These are phyloP conservation scores for Pyrocephalus nanus DNA, from an alignment of 2,797 vertebrate genomes.

Conservation along the genomic window DNA sequence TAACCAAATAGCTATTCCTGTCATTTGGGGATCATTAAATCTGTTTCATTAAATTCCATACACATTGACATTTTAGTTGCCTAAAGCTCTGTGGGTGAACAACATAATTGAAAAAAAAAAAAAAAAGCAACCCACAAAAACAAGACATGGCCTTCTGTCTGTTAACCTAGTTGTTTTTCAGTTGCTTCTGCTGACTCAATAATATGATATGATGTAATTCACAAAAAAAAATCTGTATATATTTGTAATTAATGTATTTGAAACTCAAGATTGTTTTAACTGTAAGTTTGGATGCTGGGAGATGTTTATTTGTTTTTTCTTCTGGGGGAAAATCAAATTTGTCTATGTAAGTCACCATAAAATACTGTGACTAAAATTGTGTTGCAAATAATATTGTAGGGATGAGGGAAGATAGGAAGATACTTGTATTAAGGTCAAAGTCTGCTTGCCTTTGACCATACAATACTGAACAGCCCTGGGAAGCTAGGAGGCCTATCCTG, in stretches of 20 bases:
- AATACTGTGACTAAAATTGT: background rate
- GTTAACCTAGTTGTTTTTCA: background rate
- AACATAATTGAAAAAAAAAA: background rate
- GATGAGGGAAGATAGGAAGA: background rate
- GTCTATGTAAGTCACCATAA: background rate
- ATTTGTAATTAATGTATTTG: background rate
- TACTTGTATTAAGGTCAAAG: background rate
- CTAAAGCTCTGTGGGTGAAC: slow-evolving; percentile 7
- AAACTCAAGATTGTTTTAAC: background rate
- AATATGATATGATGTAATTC: background rate
- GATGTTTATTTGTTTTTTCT: background rate
- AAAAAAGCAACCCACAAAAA: background rate
- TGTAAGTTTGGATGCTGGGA: background rate
- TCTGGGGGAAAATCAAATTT: background rate
- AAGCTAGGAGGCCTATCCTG: background rate
- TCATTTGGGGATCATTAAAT: slow-evolving; percentile 19
- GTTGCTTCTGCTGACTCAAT: background rate
- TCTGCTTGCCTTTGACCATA: background rate
- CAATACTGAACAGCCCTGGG: background rate
- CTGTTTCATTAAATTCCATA: background rate
- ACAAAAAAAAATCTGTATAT: background rate
- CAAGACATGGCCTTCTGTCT: background rate
- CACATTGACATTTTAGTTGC: background rate
- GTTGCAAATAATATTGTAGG: background rate
- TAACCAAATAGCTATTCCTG: background rate